Base-by-base conservation (phyloP, 2,888 invertebrate genomes). In the Dryobotodes eremita region DNA sequence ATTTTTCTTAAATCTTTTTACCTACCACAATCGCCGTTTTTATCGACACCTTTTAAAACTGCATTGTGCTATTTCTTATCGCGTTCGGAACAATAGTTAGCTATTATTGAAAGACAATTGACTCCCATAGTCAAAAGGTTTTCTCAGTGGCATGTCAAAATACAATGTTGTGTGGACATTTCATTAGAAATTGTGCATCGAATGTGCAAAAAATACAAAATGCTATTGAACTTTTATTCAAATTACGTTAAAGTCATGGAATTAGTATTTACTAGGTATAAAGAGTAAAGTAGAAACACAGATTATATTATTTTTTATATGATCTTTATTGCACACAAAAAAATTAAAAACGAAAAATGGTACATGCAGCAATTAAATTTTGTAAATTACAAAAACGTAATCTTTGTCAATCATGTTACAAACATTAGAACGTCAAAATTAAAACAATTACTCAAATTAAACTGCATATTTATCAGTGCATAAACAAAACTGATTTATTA, bases 61-160 rank as follows among this genome's bases (percentile, higher is more conserved):
- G 62, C 79, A 88, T 87, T 88, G 86, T 89, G 10, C 66, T 79
- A 77, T 79, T 88, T 87, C 78, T 89, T 89, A 72, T 55, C 13
- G 70, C 23, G n/a, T 46, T 72, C 42, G 1, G n/a, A 82, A 89
- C 90, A 89, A 89, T 89, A 55, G 81, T 31, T 62, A 42, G 20
- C 77, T 72, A 80, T 85, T 88, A 86, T 87, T 81, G 66, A 80
- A 75, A 87, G 80, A 89, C 89, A 89, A 89, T 89, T 68, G 80
- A 53, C 36, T 89, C 82, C 57, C 80, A 82, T 77, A 75, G 46
- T 76, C 75, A 77, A 70, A 84, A 84, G 79, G 11, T 78, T 86
- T 89, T 89, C 88, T 73, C 79, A 84, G 61, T 71, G 69, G 66
- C 66, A 66, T 83, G 78, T 72, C 75, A 80, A 77, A 82, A 86